These are phyloP conservation scores for Chloroceryle inda DNA, from an alignment of 2,797 vertebrate species.

Conservation along the genomic window DNA sequence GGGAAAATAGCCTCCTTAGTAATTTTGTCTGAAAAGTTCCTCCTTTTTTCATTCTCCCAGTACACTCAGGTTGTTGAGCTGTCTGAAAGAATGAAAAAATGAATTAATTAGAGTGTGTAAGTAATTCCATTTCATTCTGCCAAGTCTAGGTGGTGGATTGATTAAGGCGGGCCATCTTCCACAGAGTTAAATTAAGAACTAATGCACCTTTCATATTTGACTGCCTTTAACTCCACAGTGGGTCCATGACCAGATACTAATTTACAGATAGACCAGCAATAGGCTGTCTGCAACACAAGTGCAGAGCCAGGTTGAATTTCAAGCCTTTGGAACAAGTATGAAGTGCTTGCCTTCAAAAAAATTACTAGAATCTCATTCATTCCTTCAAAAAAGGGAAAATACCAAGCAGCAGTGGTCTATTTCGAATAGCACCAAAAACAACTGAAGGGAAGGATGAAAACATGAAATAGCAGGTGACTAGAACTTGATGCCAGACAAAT, in stretches of 20 bases:
- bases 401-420: neutral
- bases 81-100: neutral
- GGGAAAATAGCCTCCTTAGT: neutral
- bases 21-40: neutral
- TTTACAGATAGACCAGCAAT: neutral
- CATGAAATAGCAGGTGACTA: neutral
- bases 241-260: neutral
- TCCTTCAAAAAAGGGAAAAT: slow-evolving; percentile 9
- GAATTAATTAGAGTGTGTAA: neutral
- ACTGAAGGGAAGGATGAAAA: neutral
- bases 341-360: neutral
- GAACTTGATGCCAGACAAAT: neutral
- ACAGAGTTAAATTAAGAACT: neutral
- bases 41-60: neutral
- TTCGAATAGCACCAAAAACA: neutral
- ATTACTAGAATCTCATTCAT: neutral
- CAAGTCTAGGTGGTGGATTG: neutral
- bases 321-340: neutral
- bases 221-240: neutral
- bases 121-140: neutral
- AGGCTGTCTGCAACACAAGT: neutral
- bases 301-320: neutral
- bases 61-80: neutral
- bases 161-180: neutral
- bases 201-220: neutral